These are phyloP conservation scores for Gryon sp. DNA, from an alignment of 1,140 invertebrate species.

Conservation along the genomic window DNA sequence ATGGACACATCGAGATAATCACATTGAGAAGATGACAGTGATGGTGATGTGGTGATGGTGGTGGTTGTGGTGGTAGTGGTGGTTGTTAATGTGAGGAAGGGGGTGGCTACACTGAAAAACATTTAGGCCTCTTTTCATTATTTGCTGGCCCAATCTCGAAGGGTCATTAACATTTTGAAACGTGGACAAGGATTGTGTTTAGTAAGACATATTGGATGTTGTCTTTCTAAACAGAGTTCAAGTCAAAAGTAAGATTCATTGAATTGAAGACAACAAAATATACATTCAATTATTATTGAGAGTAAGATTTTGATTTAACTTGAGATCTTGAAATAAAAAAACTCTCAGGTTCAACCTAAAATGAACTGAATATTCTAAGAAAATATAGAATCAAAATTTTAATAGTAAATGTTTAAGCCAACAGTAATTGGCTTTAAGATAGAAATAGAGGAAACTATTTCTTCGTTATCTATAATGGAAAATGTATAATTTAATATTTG, in stretches of 20 bases:
- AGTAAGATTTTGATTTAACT: no score
- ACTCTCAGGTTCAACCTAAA: constrained; percentile 69
- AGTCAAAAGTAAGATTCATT: no score
- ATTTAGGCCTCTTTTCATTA: constrained; percentile 77
- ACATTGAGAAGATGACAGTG: constrained; percentile 77
- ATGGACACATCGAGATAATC: constrained; percentile 72
- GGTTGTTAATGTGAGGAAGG: constrained; percentile 74
- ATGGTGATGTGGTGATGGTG: constrained; percentile 74
- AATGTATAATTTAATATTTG: no score
- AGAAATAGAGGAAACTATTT: no score
- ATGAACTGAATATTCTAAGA: background rate
- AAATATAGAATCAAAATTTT: no score
- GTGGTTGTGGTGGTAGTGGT: constrained; percentile 72
- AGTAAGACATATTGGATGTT: constrained; percentile 10
- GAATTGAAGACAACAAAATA: no score
- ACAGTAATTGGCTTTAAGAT: no score
- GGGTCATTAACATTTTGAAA: no score
- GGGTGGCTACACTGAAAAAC: constrained; percentile 78
- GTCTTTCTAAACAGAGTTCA: constrained; percentile 16
- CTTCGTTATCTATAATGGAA: no score
- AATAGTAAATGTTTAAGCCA: no score
- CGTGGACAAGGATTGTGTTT: constrained; percentile 54
- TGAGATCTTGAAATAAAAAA: constrained; percentile 28
- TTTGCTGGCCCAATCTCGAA: no score
- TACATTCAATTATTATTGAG: no score